Conservation (phyloP, 2,888 invertebrate genomes). For the Subacronicta megacephala region DNA sequence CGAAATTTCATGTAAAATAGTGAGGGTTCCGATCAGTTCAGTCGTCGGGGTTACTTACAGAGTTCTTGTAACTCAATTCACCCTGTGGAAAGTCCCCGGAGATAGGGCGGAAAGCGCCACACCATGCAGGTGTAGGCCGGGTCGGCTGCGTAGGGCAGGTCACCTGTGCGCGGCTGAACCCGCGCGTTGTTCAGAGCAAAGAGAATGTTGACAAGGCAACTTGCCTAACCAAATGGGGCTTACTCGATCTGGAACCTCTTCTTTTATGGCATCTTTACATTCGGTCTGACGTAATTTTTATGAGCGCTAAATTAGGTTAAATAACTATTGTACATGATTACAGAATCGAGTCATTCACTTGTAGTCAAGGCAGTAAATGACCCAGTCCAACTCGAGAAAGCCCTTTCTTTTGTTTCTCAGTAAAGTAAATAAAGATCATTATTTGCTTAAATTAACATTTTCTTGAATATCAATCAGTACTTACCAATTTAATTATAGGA, state of each 20-base stretch:
- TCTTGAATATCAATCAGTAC: neutral
- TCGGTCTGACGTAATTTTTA: too few relatives aligned
- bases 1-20: fast-evolving
- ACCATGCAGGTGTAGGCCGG: slow-evolving; percentile 77
- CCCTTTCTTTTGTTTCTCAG: neutral
- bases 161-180: slow-evolving; percentile 71
- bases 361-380: neutral
- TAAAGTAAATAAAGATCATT: neutral
- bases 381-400: neutral
- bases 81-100: slow-evolving; percentile 90
- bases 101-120: slow-evolving; percentile 85
- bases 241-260: slow-evolving; percentile 82
- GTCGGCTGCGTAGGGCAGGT: slow-evolving; percentile 76
- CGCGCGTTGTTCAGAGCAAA: slow-evolving; percentile 88
- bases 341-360: neutral
- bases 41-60: slow-evolving; percentile 84
- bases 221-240: slow-evolving; percentile 88
- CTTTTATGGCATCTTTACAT: slow-evolving; percentile 14
- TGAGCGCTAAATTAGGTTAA: too few relatives aligned
- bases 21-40: slow-evolving; percentile 83
- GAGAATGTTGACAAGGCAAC: slow-evolving; percentile 78
- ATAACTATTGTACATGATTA: too few relatives aligned
- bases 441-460: slow-evolving; percentile 1
- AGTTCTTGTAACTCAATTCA: slow-evolving; percentile 73
- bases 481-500: neutral